phyloP scores from a whole-genome alignment of 2,113 vertebrate genomes.

The Eira barbara region DNA sequence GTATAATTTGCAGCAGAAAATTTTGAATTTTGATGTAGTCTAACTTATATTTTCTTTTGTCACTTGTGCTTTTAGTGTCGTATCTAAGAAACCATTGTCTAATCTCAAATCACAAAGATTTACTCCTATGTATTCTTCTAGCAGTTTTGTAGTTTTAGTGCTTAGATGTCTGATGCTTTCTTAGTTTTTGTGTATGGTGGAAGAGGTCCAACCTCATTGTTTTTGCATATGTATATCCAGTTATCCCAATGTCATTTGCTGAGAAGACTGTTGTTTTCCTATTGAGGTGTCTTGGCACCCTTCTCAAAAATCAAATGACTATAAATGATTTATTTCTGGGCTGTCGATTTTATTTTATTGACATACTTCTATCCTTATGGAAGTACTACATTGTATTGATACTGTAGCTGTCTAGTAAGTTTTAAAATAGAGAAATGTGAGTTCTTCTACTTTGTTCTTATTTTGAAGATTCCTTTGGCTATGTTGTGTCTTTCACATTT shows the following conservation, averaged over 20 bases:
- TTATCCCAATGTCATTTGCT: not conserved
- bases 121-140: not conserved
- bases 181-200: not conserved
- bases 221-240: not conserved
- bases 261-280: not conserved
- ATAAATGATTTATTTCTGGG: not conserved
- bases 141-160: not conserved
- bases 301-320: not conserved
- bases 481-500: not conserved
- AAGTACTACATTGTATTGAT: not conserved
- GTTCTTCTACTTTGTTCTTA: not conserved
- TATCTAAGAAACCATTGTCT: not conserved
- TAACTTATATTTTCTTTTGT: not conserved
- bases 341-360: not conserved
- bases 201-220: not conserved
- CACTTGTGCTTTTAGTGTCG: not conserved
- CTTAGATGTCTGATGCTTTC: not conserved
- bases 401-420: not conserved
- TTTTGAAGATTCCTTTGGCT: not conserved
- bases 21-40: not conserved
- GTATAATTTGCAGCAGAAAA: not conserved
- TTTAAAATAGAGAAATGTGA: not conserved
- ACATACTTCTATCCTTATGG: not conserved
- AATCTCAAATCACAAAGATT: not conserved
- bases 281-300: not conserved